These are phyloP conservation scores for Slavum lentiscoides DNA, from an alignment of 2,888 invertebrate genomes.

Conservation along the genomic window DNA sequence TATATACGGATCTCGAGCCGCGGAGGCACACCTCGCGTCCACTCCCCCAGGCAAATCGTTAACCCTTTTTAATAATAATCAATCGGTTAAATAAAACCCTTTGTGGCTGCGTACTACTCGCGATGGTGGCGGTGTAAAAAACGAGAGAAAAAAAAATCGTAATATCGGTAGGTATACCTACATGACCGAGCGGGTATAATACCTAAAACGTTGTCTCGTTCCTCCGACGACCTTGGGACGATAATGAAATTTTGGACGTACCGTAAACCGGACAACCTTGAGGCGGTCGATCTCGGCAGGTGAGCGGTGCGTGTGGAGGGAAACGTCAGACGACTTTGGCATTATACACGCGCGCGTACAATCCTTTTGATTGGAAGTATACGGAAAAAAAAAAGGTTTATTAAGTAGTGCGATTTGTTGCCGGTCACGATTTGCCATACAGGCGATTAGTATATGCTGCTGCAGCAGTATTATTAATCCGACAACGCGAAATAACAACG, in stretches of 20 bases:
- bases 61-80: no score
- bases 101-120: no score
- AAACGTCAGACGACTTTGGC: constrained; percentile 28
- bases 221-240: constrained; percentile 43
- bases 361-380: neutral
- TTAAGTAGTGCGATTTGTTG: constrained; percentile 22
- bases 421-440: constrained; percentile 19
- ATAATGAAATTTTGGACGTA: constrained; percentile 52
- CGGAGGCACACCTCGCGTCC: no score
- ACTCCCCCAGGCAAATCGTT: no score
- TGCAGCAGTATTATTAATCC: neutral
- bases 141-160: no score
- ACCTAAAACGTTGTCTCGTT: neutral
- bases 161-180: no score
- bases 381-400: constrained; percentile 15
- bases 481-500: no score
- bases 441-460: no score
- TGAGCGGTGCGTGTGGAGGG: neutral
- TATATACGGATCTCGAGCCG: no score
- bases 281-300: constrained; percentile 23
- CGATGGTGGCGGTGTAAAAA: no score
- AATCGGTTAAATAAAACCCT: no score
- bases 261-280: constrained; percentile 50
- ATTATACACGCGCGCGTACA: neutral
- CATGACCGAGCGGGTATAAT: no score